phyloP scores from a whole-genome alignment of 2,797 vertebrate genomes.

The Sebastes hubbsi region DNA sequence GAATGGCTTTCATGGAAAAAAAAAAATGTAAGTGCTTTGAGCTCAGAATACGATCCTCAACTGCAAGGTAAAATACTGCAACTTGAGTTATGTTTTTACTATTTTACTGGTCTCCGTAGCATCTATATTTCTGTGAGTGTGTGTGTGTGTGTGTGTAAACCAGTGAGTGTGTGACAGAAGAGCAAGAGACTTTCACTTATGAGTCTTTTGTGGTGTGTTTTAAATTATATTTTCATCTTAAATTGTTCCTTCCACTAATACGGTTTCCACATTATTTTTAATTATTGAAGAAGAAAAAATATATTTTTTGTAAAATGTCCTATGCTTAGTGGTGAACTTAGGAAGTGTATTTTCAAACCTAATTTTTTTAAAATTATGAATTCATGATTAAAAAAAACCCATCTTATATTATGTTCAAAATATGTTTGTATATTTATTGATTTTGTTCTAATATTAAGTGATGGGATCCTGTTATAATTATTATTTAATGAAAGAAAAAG shows the following conservation, averaged over 20 bases:
- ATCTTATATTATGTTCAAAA: neutral
- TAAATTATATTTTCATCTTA: neutral
- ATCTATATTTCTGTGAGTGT: conserved; percentile 4
- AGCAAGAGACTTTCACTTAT: neutral
- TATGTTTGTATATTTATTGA: neutral
- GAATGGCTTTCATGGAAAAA: conserved; percentile 26
- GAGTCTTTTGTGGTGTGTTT: neutral
- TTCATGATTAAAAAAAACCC: neutral
- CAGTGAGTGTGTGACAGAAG: neutral
- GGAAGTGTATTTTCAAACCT: neutral
- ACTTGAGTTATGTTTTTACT: neutral
- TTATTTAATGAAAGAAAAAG: neutral
- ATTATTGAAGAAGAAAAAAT: neutral
- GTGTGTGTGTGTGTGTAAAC: neutral
- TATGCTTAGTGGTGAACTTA: neutral
- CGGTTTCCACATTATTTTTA: neutral
- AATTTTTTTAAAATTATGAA: neutral
- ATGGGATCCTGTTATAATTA: neutral
- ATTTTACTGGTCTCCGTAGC: neutral
- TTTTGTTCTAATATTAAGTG: neutral
- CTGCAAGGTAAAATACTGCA: conserved; percentile 19
- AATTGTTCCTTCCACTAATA: neutral
- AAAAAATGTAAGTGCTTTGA: conserved; percentile 5
- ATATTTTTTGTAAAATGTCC: neutral
- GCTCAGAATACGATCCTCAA: conserved; percentile 14